Percentiles rank a stretch among this genome's conserved stretches.
These are phyloP conservation scores for Arctopsyche grandis DNA, from an alignment of 1,140 invertebrate species.

Conservation along the genomic window DNA sequence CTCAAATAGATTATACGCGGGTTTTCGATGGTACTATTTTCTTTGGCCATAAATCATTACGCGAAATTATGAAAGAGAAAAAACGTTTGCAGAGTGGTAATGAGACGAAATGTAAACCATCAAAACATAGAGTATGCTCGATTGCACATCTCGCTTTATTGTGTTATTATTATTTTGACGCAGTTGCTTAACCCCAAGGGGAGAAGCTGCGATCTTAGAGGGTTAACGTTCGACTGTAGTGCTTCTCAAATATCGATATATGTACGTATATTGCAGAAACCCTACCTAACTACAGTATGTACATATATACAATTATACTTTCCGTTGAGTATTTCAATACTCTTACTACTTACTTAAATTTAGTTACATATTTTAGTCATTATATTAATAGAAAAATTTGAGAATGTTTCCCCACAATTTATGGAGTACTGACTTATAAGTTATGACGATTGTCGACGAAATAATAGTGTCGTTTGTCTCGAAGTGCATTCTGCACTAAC, in stretches of 20 bases:
- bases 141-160: conserved; percentile 46
- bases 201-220: not conserved
- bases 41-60: conserved; percentile 27
- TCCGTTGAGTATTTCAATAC: too few relatives aligned
- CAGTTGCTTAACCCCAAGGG: not conserved
- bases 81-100: conserved; percentile 46
- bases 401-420: not conserved
- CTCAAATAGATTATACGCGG: too few relatives aligned
- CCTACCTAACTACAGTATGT: too few relatives aligned
- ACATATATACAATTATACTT: too few relatives aligned
- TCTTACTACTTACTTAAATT: too few relatives aligned
- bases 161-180: conserved; percentile 24
- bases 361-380: too few relatives aligned
- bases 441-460: conserved; percentile 49
- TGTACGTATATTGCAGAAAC: too few relatives aligned
- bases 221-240: not conserved
- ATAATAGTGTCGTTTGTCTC: conserved; percentile 49
- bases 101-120: conserved; percentile 51
- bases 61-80: conserved; percentile 12
- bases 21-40: too few relatives aligned
- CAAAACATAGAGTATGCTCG: conserved; percentile 45
- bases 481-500: conserved; percentile 34
- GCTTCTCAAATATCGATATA: not conserved
- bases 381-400: too few relatives aligned
- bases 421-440: conserved; percentile 42